phyloP scores from a whole-genome alignment of 1,140 invertebrate species.

The Trachelipus rathkii region DNA sequence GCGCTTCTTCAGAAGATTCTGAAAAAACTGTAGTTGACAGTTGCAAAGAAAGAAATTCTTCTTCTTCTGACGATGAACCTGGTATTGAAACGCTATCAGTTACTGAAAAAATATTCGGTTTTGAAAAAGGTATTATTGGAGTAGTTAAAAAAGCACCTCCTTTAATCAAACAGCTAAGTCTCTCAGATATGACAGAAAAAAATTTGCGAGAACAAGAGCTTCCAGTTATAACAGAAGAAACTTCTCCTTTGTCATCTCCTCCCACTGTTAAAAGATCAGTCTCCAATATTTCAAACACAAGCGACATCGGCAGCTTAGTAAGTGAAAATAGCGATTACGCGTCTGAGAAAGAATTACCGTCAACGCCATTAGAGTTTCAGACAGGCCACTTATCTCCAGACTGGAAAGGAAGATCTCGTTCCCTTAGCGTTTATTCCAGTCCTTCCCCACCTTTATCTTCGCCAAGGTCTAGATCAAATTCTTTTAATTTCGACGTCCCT shows the following conservation, averaged over 20 bases:
- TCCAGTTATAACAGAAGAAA: not conserved
- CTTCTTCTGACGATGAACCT: slow-evolving; percentile 31
- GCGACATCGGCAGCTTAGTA: slow-evolving; percentile 43
- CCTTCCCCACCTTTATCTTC: slow-evolving; percentile 33
- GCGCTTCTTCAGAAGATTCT: too few species aligned
- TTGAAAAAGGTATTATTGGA: slow-evolving; percentile 9
- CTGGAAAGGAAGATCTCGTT: slow-evolving; percentile 37
- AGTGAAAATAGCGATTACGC: slow-evolving; percentile 40
- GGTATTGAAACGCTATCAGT: slow-evolving; percentile 19
- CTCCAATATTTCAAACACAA: slow-evolving; percentile 23
- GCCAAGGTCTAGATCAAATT: slow-evolving; percentile 38
- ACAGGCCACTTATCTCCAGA: slow-evolving; percentile 10
- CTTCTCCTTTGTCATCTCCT: not conserved
- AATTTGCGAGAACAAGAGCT: slow-evolving; percentile 16
- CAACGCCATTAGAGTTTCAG: not conserved
- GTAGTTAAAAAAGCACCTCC: not conserved
- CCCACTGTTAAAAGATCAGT: slow-evolving; percentile 30
- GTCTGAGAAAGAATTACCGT: slow-evolving; percentile 27
- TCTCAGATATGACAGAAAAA: slow-evolving; percentile 25
- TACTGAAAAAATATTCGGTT: not conserved
- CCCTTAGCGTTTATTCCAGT: slow-evolving; percentile 43
- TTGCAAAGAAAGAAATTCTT: slow-evolving; percentile 29
- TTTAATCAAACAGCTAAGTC: slow-evolving; percentile 8
- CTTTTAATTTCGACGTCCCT: slow-evolving; percentile 35
- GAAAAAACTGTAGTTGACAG: too few species aligned